phyloP scores from a whole-genome alignment of 2,888 invertebrate genomes.

The Caenorhabditis zanzibari region DNA sequence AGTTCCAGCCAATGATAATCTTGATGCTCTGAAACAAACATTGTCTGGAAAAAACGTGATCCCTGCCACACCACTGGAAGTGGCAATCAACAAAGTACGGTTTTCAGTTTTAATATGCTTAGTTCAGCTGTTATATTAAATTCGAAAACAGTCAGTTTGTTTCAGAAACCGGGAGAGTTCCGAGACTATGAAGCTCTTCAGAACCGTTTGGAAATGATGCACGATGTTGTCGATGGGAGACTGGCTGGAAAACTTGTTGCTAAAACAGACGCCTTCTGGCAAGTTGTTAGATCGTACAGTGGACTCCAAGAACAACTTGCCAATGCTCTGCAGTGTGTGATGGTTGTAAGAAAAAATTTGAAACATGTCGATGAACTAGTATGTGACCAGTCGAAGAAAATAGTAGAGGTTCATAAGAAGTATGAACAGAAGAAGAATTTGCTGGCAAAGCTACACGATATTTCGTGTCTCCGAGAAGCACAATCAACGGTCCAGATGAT shows the following conservation, averaged over 20 bases:
- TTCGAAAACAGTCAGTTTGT: neutral
- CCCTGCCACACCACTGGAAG: conserved; percentile 63
- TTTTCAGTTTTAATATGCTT: neutral
- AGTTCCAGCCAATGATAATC: conserved; percentile 72
- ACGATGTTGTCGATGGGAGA: conserved; percentile 81
- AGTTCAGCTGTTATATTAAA: neutral
- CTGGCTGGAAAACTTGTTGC: conserved; percentile 87
- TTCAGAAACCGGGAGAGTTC: conserved; percentile 66
- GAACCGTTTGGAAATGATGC: conserved; percentile 78
- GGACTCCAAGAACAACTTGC: conserved; percentile 96
- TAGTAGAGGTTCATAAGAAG: conserved; percentile 74
- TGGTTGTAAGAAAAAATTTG: conserved; percentile 73
- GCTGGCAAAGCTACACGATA: conserved; percentile 77
- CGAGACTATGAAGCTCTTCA: conserved; percentile 75
- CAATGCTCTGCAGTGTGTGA: conserved; percentile 84
- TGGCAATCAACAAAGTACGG: conserved; percentile 38
- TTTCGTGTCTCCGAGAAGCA: conserved; percentile 87
- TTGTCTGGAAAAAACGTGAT: conserved; percentile 59
- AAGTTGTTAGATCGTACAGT: conserved; percentile 99
- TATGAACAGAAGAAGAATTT: conserved; percentile 75
- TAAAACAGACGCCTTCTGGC: conserved; percentile 75
- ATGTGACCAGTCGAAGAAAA: conserved; percentile 73
- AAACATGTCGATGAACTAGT: conserved; percentile 69
- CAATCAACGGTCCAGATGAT: conserved; percentile 97
- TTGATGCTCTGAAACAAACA: conserved; percentile 72